Conservation (phyloP, 1,140 invertebrate genomes). For the Ephestia elutella region DNA sequence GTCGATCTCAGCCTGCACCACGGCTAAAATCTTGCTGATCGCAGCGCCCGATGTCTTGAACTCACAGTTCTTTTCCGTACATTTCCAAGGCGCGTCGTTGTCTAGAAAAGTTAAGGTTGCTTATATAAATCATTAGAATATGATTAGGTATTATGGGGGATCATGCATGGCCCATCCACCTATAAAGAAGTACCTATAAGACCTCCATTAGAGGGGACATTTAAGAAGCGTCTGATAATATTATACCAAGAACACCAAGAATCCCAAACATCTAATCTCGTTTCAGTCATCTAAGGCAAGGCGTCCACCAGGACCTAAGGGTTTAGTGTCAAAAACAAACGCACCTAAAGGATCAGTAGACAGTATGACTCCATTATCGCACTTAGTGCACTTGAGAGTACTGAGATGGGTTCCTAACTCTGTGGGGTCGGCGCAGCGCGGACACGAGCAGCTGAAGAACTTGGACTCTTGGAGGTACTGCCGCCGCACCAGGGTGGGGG, state of each 20-base stretch:
- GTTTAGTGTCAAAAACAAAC: no score
- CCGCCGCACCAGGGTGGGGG: conserved; percentile 82
- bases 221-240: no score
- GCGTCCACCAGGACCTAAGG: no score
- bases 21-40: conserved; percentile 75
- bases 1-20: conserved; percentile 79
- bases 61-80: conserved; percentile 78
- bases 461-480: conserved; percentile 82
- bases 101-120: conserved; percentile 47
- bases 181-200: no score
- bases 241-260: no score
- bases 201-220: no score
- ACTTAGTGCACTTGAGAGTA: conserved; percentile 84
- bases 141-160: no score
- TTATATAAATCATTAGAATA: no score
- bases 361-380: conserved; percentile 80
- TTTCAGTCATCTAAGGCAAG: no score
- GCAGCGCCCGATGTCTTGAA: conserved; percentile 76
- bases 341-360: conserved; percentile 80
- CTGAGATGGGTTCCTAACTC: conserved; percentile 85
- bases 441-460: conserved; percentile 84
- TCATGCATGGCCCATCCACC: no score
- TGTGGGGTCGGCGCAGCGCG: conserved; percentile 82
- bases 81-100: conserved; percentile 80
- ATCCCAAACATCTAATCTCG: no score